Conservation (phyloP, 2,797 vertebrate genomes). For the Gastrophryne carolinensis region DNA sequence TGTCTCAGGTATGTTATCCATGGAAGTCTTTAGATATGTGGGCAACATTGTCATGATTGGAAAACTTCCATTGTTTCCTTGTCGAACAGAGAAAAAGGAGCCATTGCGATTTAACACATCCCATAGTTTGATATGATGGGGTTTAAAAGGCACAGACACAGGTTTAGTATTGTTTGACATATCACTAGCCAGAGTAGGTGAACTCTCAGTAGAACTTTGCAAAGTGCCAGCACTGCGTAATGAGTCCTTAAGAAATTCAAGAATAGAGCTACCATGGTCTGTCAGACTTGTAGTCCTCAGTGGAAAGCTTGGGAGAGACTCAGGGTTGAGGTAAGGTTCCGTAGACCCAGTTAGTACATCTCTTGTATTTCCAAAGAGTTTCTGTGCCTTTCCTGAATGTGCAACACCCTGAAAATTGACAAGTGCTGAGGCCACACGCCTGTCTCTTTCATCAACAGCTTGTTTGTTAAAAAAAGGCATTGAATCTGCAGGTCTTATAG, state of each 20-base stretch:
- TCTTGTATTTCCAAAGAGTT: slow-evolving; percentile 66
- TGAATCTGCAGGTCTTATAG: slow-evolving; percentile 53
- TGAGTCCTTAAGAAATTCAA: slow-evolving; percentile 63
- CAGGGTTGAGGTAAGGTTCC: slow-evolving; percentile 61
- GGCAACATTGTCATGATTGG: slow-evolving; percentile 56
- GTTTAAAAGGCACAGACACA: slow-evolving; percentile 72
- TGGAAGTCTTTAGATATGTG: slow-evolving; percentile 59
- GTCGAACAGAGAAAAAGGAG: slow-evolving; percentile 65
- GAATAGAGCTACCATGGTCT: slow-evolving; percentile 67
- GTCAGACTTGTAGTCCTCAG: slow-evolving; percentile 55
- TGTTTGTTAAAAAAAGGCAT: slow-evolving; percentile 42
- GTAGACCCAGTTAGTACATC: slow-evolving; percentile 67
- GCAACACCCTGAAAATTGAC: slow-evolving; percentile 65
- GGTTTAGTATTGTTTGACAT: slow-evolving; percentile 60
- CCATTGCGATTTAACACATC: slow-evolving; percentile 64
- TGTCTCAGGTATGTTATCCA: slow-evolving; percentile 56
- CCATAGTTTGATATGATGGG: slow-evolving; percentile 55
- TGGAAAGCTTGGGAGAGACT: slow-evolving; percentile 59
- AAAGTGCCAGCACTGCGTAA: slow-evolving; percentile 54
- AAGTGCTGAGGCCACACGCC: slow-evolving; percentile 60
- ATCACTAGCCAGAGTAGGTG: slow-evolving; percentile 55
- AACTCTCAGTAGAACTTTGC: slow-evolving; percentile 49
- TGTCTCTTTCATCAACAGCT: slow-evolving; percentile 34
- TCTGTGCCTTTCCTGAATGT: slow-evolving; percentile 63
- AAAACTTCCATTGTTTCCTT: slow-evolving; percentile 61